Conservation (phyloP, 2,797 vertebrate genomes). For the Alauda arvensis region DNA sequence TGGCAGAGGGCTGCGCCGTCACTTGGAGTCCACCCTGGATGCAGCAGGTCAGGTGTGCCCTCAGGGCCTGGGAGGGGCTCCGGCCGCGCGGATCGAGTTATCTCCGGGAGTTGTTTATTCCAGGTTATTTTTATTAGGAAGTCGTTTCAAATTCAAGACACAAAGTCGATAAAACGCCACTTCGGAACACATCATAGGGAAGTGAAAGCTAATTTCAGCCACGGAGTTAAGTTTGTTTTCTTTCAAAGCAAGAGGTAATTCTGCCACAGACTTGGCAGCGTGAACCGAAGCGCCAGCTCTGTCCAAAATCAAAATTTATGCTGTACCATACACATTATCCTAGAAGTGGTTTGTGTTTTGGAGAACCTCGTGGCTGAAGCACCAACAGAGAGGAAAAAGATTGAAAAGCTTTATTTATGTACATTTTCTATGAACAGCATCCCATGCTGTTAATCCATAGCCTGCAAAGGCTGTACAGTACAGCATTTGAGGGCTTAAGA, state of each 20-base stretch:
- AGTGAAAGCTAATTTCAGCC: neutral
- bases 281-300: neutral
- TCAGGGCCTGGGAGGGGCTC: rapidly evolving
- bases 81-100: neutral
- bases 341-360: neutral
- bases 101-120: neutral
- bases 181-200: neutral
- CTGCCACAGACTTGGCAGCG: neutral
- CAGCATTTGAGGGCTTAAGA: neutral
- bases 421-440: neutral
- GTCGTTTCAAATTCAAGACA: conserved; percentile 11
- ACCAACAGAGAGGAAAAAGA: conserved; percentile 16
- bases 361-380: neutral
- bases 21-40: neutral
- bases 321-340: neutral
- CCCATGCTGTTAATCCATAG: neutral
- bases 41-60: neutral
- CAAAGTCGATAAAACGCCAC: neutral
- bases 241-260: neutral
- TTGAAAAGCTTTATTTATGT: conserved; percentile 8
- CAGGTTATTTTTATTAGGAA: conserved; percentile 61
- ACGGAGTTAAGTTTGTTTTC: neutral
- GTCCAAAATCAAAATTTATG: neutral
- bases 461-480: neutral
- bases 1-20: neutral